Evolutionary conservation across 2,888 invertebrate species (phyloP).

Genomic region (Himalopsyche tibetana): DNA sequence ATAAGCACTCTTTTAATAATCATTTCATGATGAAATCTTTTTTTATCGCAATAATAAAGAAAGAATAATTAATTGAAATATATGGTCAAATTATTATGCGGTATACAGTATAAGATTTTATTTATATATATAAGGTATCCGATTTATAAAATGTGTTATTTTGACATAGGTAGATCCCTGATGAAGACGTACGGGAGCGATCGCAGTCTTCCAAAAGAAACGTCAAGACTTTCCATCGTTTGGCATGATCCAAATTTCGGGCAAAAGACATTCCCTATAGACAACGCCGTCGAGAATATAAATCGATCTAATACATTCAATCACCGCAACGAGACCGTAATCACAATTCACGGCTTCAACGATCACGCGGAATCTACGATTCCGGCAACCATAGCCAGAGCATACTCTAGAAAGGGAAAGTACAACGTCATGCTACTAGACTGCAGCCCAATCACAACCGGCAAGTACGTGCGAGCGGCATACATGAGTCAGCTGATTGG

Average conservation of each 20-base stretch:
- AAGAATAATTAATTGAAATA: too few species aligned
- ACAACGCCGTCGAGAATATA: slow-evolving; percentile 70
- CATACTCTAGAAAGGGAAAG: slow-evolving; percentile 73
- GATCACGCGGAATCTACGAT: slow-evolving; percentile 74
- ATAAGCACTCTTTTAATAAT: too few species aligned
- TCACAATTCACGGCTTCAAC: slow-evolving; percentile 75
- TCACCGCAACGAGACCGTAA: slow-evolving; percentile 55
- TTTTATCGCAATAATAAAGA: too few species aligned
- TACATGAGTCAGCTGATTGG: slow-evolving; percentile 75
- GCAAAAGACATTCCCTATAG: slow-evolving; percentile 70
- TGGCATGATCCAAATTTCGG: slow-evolving; percentile 70
- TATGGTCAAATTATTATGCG: too few species aligned
- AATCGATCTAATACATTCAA: slow-evolving; percentile 51
- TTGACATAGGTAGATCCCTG: slow-evolving; percentile 73
- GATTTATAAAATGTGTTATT: not conserved
- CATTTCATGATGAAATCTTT: too few species aligned
- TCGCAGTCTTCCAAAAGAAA: slow-evolving; percentile 70
- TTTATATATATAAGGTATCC: too few species aligned
- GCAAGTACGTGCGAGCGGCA: slow-evolving; percentile 72
- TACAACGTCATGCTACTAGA: slow-evolving; percentile 75
- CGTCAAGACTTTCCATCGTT: slow-evolving; percentile 73
- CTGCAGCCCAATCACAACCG: slow-evolving; percentile 71
- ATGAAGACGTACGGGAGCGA: slow-evolving; percentile 71
- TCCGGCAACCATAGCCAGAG: slow-evolving; percentile 72
- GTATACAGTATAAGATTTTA: too few species aligned